Base-by-base conservation (phyloP, 2,888 invertebrate genomes). In the Saturnia japonica region DNA sequence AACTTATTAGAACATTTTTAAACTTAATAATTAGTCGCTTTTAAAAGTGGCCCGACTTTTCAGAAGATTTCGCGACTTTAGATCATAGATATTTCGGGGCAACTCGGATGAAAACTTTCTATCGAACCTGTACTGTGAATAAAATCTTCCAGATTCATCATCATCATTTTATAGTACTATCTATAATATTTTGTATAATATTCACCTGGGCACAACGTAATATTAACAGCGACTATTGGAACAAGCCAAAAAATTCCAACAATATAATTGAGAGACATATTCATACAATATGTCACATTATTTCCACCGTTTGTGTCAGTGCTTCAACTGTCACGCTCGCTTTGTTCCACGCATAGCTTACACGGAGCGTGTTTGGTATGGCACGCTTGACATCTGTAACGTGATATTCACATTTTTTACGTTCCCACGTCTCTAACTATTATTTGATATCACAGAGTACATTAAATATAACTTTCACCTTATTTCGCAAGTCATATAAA, bases 321-420 rank as follows among this genome's bases (percentile, higher is more conserved):
- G 57, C 57, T 28, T 60, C 57, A 60, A 28, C 57, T 28, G 64
- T 40, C 64, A 64, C 40, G 40, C 7, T 40, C 40, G 40, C n/a
- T 40, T 34, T 64, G 64, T 40, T 28, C 28, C 64, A 64, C 40
- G 40, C 40, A 34, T 19, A 40, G 40, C 64, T 64, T 40, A 64
- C 64, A n/a, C 40, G 40, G n/a, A 64, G 64, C 64, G 34, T 64
- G 64, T 64, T 40, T 64, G 64, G 40, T 40, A 64, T n/a, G 64
- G 12, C 64, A 40, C 64, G 34, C 40, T 40, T 64, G 64, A 64
- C 64, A 40, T 64, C n/a, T 19, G 40, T 40, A 64, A 40, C 34
- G 64, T 64, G 64, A 64, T 64, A 64, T 64, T 64, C 64, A 64
- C 64, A 64, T 40, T 64, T 64, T 64, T 64, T 11, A 40, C n/a